Evolutionary conservation across 2,888 invertebrate species (phyloP), one percentile per base, ranked within the genome.

Genomic region (Pseudoips prasinana): DNA sequence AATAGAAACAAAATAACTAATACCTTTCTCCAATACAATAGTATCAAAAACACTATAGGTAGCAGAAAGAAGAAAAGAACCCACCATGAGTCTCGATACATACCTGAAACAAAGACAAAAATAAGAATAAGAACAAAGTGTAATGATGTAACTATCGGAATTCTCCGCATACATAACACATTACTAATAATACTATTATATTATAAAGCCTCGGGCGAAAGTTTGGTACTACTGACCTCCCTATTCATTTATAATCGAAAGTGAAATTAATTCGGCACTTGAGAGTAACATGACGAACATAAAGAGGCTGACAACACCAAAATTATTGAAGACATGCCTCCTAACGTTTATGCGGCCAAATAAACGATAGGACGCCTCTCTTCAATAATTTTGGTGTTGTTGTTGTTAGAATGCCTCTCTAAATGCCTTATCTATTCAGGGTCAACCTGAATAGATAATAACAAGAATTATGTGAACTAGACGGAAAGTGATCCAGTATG

Each of bases 191-290:
- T 43, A 39, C 58, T 66, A 74, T 79, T 73, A 75, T 66, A 75
- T 58, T 62, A 60, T 53, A 54, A 40, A 5, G 78, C 81, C 75
- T 43, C 58, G 44, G 73, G 79, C 84, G 82, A 85, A 85, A 85
- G 84, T 79, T 63, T 71, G 56, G 53, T 47, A 46, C 56, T 55
- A 56, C 68, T 80, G 84, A 85, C 85, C 85, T 72, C 75, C 64
- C 73, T 69, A 73, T 79, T 81, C 83, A 85, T 83, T 78, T 76
- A 84, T n/a, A n/a, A n/a, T n/a, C n/a, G n/a, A n/a, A n/a, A n/a
- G n/a, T n/a, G n/a, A n/a, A n/a, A n/a, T n/a, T n/a, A n/a, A n/a
- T n/a, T n/a, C n/a, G n/a, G n/a, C n/a, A n/a, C n/a, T n/a, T n/a
- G n/a, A n/a, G n/a, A n/a, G n/a, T n/a, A n/a, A n/a, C n/a, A n/a